phyloP scores from a whole-genome alignment of 1,140 invertebrate genomes.

The Odontomachus brunneus region DNA sequence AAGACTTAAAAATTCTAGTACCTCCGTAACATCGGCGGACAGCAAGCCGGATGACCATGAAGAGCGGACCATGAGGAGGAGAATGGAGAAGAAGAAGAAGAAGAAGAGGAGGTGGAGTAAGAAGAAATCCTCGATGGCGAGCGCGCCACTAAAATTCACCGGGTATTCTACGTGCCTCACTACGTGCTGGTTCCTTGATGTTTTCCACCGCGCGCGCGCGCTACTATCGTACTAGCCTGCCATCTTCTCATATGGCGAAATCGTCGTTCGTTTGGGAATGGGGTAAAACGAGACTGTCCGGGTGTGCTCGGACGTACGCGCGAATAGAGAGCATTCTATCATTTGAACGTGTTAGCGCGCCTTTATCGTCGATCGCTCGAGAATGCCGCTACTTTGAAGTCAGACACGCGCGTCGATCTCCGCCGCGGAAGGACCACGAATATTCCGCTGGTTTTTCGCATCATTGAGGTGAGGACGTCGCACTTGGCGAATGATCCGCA shows the following conservation, averaged over 20 bases:
- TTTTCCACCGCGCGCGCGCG: background rate
- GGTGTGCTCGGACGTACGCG: background rate
- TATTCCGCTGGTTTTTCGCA: background rate
- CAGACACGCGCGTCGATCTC: background rate
- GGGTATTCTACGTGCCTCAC: constrained; percentile 68
- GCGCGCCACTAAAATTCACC: constrained; percentile 73
- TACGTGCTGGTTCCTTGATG: constrained; percentile 61
- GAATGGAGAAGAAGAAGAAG: background rate
- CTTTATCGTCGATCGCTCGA: constrained; percentile 53
- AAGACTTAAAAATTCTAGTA: constrained; percentile 79
- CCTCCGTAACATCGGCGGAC: constrained; percentile 32
- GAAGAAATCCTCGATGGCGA: constrained; percentile 12
- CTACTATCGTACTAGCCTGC: background rate
- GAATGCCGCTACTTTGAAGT: background rate
- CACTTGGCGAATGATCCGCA: too few species aligned
- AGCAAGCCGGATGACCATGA: background rate
- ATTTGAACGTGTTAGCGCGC: constrained; percentile 18
- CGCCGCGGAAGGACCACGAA: background rate
- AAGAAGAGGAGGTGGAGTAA: too few species aligned
- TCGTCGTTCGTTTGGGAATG: constrained; percentile 40
- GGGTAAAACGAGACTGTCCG: constrained; percentile 12
- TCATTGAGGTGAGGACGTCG: too few species aligned
- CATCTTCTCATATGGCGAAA: constrained; percentile 22
- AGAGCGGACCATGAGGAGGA: background rate
- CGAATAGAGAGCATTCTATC: constrained; percentile 47